A percentile compares a stretch with the other conserved stretches of the same genome.
Evolutionary conservation across 2,113 vertebrate species (phyloP).

Genomic region (Eudorcas thomsonii): DNA sequence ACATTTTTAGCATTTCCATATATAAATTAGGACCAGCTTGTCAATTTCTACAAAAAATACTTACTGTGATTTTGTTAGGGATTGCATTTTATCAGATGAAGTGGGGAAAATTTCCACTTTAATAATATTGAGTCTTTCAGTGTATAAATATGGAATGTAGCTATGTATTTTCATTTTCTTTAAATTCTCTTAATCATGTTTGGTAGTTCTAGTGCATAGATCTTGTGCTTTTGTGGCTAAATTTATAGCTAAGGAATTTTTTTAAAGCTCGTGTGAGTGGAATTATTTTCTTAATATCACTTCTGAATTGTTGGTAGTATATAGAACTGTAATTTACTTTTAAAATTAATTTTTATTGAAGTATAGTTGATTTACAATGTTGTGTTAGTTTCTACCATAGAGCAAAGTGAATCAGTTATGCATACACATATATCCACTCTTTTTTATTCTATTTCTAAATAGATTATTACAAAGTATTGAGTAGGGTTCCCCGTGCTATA

Average conservation of each 20-base stretch:
- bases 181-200: neutral
- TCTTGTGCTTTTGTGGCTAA: neutral
- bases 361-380: neutral
- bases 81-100: neutral
- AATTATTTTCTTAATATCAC: constrained; percentile 11
- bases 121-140: neutral
- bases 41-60: neutral
- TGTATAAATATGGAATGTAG: neutral
- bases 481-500: neutral
- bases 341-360: neutral
- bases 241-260: neutral
- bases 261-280: neutral
- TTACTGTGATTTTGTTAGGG: neutral
- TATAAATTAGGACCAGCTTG: neutral
- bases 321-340: neutral
- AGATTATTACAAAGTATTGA: neutral
- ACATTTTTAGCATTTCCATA: neutral
- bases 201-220: neutral
- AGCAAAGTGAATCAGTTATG: neutral
- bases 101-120: neutral
- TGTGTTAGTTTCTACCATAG: neutral
- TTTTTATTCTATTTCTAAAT: neutral
- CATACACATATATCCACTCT: neutral
- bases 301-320: neutral
- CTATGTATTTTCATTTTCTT: neutral